Base-by-base conservation (phyloP, 1,140 invertebrate genomes). In the Drosophila nannoptera region DNA sequence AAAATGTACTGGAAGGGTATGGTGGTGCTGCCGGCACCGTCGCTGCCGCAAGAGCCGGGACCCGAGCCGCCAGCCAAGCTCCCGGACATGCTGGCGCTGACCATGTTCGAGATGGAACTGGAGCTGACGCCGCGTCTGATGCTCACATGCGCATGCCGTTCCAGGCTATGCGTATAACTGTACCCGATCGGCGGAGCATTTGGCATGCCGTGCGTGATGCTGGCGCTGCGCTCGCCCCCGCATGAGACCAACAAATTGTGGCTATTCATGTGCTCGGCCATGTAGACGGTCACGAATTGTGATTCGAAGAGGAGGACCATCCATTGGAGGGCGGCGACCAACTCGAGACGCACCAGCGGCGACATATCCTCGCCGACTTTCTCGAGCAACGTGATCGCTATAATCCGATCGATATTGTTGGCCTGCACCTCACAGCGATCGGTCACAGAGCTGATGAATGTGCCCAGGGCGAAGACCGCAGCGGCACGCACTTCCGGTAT, bases 391-490 rank as follows among this genome's bases (percentile, higher is more conserved):
- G 92, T 96, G 90, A 97, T 95, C 33, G 95, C 96, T 68, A 99
- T 95, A 73, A 94, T 94, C 81, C 97, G 95, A 91, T 98, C 97
- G 62, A 98, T 96, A 83, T 94, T 96, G 86, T 97, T 97, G 8
- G 97, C 96, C 91, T 98, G 97, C 77, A 96, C 96, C 78, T 96
- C 96, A 55, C 94, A 96, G 78, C 97, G 92, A 78, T 96, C 94
- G 14, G 91, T 92, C 14, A 93, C 93, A 29, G 94, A 95, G 88
- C 94, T 96, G 45, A 98, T 94, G 88, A 97, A 98, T n/a, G 96
- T 97, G 58, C 97, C 97, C 62, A 99, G 91, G 6, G 97, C 97
- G 91, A 94, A 98, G 7, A 98, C 96, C 46, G 95, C 94, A 7
- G 97, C 94, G 14, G 97, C 96, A 58, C 97, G 91, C 29, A 98